A percentile compares a stretch with the other conserved stretches of the same genome.
These are phyloP conservation scores for Limonius californicus DNA, from an alignment of 1,140 invertebrate species.

Conservation along the genomic window DNA sequence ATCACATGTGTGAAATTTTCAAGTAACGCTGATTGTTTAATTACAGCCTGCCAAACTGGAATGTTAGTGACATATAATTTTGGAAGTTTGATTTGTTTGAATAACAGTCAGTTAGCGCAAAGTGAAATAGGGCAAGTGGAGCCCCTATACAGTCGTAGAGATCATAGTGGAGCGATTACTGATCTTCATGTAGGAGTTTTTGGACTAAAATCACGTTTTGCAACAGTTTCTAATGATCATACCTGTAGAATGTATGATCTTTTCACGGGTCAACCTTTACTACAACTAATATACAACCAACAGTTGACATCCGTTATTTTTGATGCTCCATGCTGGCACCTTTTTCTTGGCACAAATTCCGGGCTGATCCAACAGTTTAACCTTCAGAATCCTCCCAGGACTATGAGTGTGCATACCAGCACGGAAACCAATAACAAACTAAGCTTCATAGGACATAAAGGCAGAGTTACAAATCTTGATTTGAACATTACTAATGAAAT, in stretches of 20 bases:
- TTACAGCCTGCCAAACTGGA: conserved; percentile 80
- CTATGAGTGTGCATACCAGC: conserved; percentile 49
- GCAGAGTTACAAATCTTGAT: conserved; percentile 64
- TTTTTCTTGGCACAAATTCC: conserved; percentile 68
- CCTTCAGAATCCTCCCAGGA: conserved; percentile 62
- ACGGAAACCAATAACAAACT: conserved; percentile 39
- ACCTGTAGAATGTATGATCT: conserved; percentile 81
- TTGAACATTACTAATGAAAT: conserved; percentile 64
- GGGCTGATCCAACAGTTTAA: conserved; percentile 68
- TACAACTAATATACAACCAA: conserved; percentile 70
- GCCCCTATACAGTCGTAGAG: conserved; percentile 64
- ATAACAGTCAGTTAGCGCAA: conserved; percentile 48
- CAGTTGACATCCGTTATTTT: conserved; percentile 66
- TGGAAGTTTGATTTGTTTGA: conserved; percentile 45
- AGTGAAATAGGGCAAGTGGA: conserved; percentile 53
- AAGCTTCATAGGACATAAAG: conserved; percentile 61
- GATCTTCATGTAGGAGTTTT: conserved; percentile 65
- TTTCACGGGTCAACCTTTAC: conserved; percentile 59
- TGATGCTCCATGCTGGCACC: conserved; percentile 63
- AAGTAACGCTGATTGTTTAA: conserved; percentile 67
- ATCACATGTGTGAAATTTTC: conserved; percentile 71
- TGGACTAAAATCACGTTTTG: conserved; percentile 62
- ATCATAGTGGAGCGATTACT: conserved; percentile 73
- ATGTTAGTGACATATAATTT: conserved; percentile 75
- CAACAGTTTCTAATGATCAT: conserved; percentile 74